Base-by-base conservation (phyloP, 2,888 invertebrate genomes). In the Andrena camellia region DNA sequence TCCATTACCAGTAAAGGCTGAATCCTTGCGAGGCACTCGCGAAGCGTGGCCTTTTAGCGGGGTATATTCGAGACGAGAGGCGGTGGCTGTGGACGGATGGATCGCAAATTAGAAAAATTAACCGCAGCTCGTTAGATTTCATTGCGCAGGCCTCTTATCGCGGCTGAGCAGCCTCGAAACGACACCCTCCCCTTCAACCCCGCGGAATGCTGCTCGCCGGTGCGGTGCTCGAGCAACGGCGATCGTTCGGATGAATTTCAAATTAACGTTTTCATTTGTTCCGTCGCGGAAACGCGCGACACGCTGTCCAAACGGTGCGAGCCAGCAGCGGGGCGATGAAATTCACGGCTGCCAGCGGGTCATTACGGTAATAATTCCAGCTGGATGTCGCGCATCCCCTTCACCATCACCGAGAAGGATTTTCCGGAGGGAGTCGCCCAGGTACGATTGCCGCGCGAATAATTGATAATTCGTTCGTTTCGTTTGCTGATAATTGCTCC, bases 211-310 rank as follows among this genome's bases (percentile, higher is more conserved):
- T 20, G 26, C 10, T 8, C 29, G 23, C 33, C 13, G 66, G 35
- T 6, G 10, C 69, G 26, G 57, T 59, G 57, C 35, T 26, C 42
- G 35, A 13, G 42, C 10, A 59, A 59, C 48, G 59, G 29, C 48
- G 69, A 63, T 72, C 71, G 63, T 63, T 63, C 26, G 59, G 66
- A 13, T 52, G 78, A 83, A 85, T 81, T 78, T 74, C 42, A 78
- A 78, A 86, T 86, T 83, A 81, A 85, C 76, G 67, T 78, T 82
- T 84, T 78, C 76, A 78, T 84, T 80, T 71, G 67, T 66, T 62
- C 59, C 57, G 42, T 26, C 42, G 73, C 29, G 59, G 10, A 13
- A n/a, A 42, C 23, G 35, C 20, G 62, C 59, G 71, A 31, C 50
- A 23, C 71, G 62, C 69, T 23, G 76, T 67, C 68, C 10, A 48